Base-by-base conservation (phyloP, 2,113 vertebrate species). In the Edolisoma coerulescens region DNA sequence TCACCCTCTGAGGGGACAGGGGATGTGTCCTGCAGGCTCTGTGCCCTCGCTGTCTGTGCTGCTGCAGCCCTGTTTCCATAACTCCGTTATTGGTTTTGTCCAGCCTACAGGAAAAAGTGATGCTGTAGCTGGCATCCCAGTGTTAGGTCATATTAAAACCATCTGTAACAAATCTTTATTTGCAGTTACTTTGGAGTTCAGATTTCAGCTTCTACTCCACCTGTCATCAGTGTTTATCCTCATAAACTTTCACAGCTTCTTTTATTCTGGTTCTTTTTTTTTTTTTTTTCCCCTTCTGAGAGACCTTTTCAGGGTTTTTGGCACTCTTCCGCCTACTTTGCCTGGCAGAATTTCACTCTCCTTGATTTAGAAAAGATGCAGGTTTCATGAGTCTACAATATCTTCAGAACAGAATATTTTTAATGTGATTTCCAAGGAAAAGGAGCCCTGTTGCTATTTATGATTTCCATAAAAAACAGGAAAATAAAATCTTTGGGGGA, bases 101-200 rank as follows among this genome's bases (percentile, higher is more conserved):
- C 95, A 90, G 96, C 93, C 88, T 85, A 49, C 87, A 94, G 93
- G 92, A 95, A 93, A 92, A 84, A 87, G 91, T 68, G 78, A 96
- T 90, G 78, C 87, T 37, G 53, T 82, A 59, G 88, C 86, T 95
- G 91, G 84, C 95, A 96, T 94, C 91, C 92, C 67, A 63, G 77
- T 23, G 56, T 67, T 97, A 88, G 84, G 91, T 96, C 94, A 92
- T 94, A 96, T 96, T 97, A 69, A 70, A 97, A 91, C 97, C 98
- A 97, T 96, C 97, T 98, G 98, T 96, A 94, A 86, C 73, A 94
- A 96, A 97, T 98, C 97, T 98, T 97, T 93, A 96, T 95, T 96
- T 97, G 96, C 97, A 93, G 97, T 96, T 96, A 97, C 97, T 97
- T 88, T 91, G 79, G 79, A 94, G 97, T 94, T 98, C 96, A n/a